Conservation (phyloP, 2,797 vertebrate species). For the Ctenopoma multispine region DNA sequence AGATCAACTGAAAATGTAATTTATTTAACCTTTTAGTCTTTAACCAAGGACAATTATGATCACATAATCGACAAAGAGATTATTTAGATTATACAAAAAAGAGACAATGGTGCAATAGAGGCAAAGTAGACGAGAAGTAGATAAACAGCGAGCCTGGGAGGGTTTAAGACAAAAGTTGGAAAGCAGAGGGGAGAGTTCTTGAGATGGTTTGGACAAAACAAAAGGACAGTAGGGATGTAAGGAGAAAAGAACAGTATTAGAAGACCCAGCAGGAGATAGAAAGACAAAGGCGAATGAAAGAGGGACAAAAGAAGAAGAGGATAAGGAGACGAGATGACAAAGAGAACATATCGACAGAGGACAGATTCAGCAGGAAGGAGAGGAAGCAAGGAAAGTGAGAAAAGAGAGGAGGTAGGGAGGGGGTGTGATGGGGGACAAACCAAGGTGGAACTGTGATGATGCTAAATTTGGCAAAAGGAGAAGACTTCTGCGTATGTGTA, state of each 20-base stretch:
- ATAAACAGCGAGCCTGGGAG: neutral
- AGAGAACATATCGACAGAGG: slow-evolving; percentile 61
- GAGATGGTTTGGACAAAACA: slow-evolving; percentile 13
- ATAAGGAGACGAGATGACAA: slow-evolving; percentile 66
- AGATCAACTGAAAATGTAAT: slow-evolving; percentile 36
- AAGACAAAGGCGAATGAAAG: slow-evolving; percentile 61
- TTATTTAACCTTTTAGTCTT: slow-evolving; percentile 34
- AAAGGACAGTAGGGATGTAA: neutral
- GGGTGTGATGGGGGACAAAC: slow-evolving; percentile 78
- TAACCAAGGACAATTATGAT: slow-evolving; percentile 6
- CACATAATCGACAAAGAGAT: slow-evolving; percentile 33
- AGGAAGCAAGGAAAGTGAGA: slow-evolving; percentile 54
- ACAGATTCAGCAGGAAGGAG: slow-evolving; percentile 71
- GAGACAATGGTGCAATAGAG: neutral
- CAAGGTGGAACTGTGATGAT: slow-evolving; percentile 89
- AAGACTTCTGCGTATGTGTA: slow-evolving; percentile 66
- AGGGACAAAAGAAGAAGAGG: slow-evolving; percentile 56
- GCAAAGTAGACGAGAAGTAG: neutral
- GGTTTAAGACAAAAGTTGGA: neutral
- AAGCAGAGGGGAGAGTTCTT: neutral
- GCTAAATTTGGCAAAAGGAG: slow-evolving; percentile 91
- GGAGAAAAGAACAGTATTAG: slow-evolving; percentile 3
- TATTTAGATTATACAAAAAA: slow-evolving; percentile 22
- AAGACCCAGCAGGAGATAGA: neutral
- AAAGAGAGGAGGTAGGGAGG: slow-evolving; percentile 25